These are phyloP conservation scores for Euplagia quadripunctaria DNA, from an alignment of 2,888 invertebrate species.

Conservation along the genomic window DNA sequence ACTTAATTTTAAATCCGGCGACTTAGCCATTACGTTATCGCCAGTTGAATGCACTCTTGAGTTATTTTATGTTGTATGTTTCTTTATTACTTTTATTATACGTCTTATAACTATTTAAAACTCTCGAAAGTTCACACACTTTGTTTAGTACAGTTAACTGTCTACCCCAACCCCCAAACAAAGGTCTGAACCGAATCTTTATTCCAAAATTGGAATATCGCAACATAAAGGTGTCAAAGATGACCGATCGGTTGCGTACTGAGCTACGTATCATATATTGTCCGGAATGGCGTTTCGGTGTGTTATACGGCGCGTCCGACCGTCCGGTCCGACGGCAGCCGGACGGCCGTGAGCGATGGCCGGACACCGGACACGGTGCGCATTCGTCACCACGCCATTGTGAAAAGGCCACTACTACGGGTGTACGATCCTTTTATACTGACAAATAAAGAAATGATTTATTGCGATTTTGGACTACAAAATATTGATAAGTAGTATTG, in stretches of 20 bases:
- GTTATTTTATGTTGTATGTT: too few relatives aligned
- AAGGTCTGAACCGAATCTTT: conserved; percentile 13
- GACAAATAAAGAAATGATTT: background rate
- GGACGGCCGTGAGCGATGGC: conserved; percentile 63
- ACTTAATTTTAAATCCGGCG: too few relatives aligned
- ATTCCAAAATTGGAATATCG: conserved; percentile 14
- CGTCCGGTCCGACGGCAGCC: conserved; percentile 51
- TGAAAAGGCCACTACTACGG: conserved; percentile 37
- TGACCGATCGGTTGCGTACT: conserved; percentile 36
- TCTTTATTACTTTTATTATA: too few relatives aligned
- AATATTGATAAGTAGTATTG: background rate
- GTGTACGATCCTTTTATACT: conserved; percentile 23
- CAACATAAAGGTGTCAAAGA: conserved; percentile 42
- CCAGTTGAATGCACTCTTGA: too few relatives aligned
- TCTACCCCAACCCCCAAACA: background rate
- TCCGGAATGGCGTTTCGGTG: conserved; percentile 51
- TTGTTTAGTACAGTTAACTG: too few relatives aligned
- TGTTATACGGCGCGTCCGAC: conserved; percentile 54
- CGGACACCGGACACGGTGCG: conserved; percentile 59
- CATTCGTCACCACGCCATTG: conserved; percentile 66
- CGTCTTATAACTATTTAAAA: too few relatives aligned
- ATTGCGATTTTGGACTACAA: background rate
- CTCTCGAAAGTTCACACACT: too few relatives aligned
- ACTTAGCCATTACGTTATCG: too few relatives aligned
- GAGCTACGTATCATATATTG: conserved; percentile 40